Percentiles rank a stretch among this genome's conserved stretches.
Evolutionary conservation across 2,113 vertebrate species (phyloP).

Genomic region (Catharus bicknelli): DNA sequence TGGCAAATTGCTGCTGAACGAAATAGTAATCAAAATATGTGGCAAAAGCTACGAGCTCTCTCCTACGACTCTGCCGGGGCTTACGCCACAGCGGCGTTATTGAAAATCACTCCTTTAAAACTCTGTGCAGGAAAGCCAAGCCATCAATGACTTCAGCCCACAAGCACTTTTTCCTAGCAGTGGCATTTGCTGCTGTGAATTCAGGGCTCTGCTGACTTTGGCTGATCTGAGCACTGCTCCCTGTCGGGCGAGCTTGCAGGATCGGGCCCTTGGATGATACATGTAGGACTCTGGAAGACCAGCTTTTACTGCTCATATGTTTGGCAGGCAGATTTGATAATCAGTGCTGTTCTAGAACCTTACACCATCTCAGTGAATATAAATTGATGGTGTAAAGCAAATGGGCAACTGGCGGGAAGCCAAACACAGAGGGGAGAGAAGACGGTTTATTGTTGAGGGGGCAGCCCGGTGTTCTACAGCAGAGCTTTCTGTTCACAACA

Average conservation of each 20-base stretch:
- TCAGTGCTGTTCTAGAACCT: constrained; percentile 87
- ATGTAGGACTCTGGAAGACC: constrained; percentile 78
- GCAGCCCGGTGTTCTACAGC: constrained; percentile 79
- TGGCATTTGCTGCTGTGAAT: neutral
- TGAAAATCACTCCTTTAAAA: neutral
- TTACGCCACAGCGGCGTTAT: neutral
- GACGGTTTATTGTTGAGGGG: constrained; percentile 85
- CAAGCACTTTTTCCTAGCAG: neutral
- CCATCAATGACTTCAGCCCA: neutral
- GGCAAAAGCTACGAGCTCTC: neutral
- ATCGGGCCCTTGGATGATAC: constrained; percentile 65
- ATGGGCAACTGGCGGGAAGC: constrained; percentile 84
- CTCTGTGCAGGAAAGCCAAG: neutral
- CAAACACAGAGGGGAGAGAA: constrained; percentile 80
- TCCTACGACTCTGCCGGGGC: neutral
- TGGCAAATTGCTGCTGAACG: constrained; percentile 12
- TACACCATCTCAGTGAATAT: constrained; percentile 91
- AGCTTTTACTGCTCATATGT: constrained; percentile 81
- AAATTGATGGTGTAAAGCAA: constrained; percentile 92
- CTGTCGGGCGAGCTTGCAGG: neutral
- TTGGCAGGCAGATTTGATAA: constrained; percentile 84
- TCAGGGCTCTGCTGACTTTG: neutral
- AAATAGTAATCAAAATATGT: neutral
- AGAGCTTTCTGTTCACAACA: constrained; percentile 79
- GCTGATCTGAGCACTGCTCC: neutral